Percentiles rank a stretch among this genome's conserved stretches.
Evolutionary conservation across 2,888 invertebrate species (phyloP).

Genomic region (Noctua fimbriata): DNA sequence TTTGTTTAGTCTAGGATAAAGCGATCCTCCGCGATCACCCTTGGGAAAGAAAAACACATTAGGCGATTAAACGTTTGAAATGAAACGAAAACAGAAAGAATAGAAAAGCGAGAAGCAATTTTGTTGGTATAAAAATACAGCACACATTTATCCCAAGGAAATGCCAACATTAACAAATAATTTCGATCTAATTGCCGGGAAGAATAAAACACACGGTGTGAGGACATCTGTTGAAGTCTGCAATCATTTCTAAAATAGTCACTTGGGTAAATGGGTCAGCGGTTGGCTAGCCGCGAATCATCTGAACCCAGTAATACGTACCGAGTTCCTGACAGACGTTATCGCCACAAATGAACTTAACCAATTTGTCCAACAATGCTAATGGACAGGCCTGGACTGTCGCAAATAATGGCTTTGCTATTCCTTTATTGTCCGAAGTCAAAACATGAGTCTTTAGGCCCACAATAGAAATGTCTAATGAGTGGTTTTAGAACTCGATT

Average conservation of each 20-base stretch:
- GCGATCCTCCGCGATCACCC: neutral
- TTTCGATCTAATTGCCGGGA: constrained; percentile 23
- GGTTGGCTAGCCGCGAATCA: constrained; percentile 57
- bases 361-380: constrained; percentile 39
- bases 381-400: constrained; percentile 17
- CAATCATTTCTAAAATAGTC: constrained; percentile 69
- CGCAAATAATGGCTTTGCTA: constrained; percentile 20
- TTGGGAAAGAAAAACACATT: neutral
- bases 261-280: constrained; percentile 68
- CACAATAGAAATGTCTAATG: constrained; percentile 50
- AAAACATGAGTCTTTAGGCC: constrained; percentile 16
- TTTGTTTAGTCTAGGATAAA: neutral
- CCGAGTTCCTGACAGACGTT: constrained; percentile 34
- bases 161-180: constrained; percentile 36
- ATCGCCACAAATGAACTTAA: constrained; percentile 47
- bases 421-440: constrained; percentile 10
- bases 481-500: constrained; percentile 21
- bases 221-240: constrained; percentile 55
- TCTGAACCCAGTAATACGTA: constrained; percentile 44
- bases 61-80: constrained; percentile 6
- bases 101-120: neutral
- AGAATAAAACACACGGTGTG: constrained; percentile 38
- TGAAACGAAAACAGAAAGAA: constrained; percentile 10
- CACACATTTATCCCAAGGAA: constrained; percentile 13
- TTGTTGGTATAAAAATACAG: neutral